Base-by-base conservation (phyloP, 2,888 invertebrate genomes). In the Dryobota labecula region DNA sequence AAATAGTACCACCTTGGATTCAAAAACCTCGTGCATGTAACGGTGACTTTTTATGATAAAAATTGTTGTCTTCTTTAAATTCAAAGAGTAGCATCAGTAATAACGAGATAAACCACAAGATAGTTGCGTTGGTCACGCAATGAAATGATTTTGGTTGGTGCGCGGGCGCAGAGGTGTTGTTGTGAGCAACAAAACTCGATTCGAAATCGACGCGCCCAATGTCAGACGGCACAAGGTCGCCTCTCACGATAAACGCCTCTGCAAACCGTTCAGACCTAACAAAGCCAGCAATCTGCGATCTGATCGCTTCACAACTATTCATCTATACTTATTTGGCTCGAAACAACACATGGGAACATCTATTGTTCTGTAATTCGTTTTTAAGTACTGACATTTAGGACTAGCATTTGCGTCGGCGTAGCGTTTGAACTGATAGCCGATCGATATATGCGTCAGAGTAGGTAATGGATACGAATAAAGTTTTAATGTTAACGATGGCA, bases 161-260 rank as follows among this genome's bases (percentile, higher is more conserved):
- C 83, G 88, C 90, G 84, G 89, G 88, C 88, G 89, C 87, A 88
- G 83, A 91, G 88, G 87, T 91, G 87, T 76, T 76, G 80, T 76
- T 76, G 80, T 84, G 80, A 84, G 68, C 84, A 90, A 88, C 84
- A 89, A 91, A 92, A 89, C 87, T 84, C 81, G 84, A 92, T 92
- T 91, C 87, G 91, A 94, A 94, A 93, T 93, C 92, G 86, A 84
- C 86, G 87, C 80, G 85, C 86, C 90, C 95, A 94, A 95, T 95
- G 95, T 94, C 93, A 94, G 90, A 89, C 88, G 76, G 75, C 76
- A 84, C 94, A 94, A 94, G 94, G 95, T 92, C 92, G 88, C 94
- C 93, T 90, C 92, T 94, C 93, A 92, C 93, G 89, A 89, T 89
- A 88, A 88, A 89, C 91, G 89, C 92, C 91, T 91, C 90, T 87